Evolutionary conservation across 2,113 vertebrate genomes (phyloP).

Genomic region (Reinhardtius hippoglossoides): DNA sequence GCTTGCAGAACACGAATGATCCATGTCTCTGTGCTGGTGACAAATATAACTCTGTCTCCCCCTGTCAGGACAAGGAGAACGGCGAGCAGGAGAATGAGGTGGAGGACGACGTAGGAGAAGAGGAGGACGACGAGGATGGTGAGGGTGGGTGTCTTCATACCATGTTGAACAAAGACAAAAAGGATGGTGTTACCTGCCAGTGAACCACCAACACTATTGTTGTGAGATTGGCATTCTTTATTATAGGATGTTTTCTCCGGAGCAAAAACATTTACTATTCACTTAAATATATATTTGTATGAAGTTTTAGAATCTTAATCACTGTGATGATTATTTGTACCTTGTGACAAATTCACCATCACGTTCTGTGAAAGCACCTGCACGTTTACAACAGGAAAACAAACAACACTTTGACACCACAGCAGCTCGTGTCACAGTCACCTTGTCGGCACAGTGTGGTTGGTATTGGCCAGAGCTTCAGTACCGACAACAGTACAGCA

Average conservation of each 20-base stretch:
- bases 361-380: neutral
- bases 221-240: neutral
- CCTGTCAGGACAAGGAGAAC: slow-evolving; percentile 76
- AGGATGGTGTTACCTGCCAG: neutral
- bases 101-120: slow-evolving; percentile 76
- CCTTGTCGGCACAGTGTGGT: no score
- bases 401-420: neutral
- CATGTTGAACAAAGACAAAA: neutral
- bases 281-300: neutral
- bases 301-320: no score
- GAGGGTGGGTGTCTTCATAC: slow-evolving; percentile 65
- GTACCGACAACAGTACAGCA: neutral
- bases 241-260: no score
- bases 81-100: slow-evolving; percentile 78
- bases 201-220: neutral
- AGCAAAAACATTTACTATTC: no score
- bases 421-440: no score
- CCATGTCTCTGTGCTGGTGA: slow-evolving; percentile 10
- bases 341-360: no score
- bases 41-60: neutral
- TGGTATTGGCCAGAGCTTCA: no score
- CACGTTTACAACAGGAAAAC: neutral
- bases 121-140: slow-evolving; percentile 76
- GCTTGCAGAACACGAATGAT: neutral
- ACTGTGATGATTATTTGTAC: no score